Conservation (phyloP, 2,113 vertebrate genomes). For the Talpa occidentalis region DNA sequence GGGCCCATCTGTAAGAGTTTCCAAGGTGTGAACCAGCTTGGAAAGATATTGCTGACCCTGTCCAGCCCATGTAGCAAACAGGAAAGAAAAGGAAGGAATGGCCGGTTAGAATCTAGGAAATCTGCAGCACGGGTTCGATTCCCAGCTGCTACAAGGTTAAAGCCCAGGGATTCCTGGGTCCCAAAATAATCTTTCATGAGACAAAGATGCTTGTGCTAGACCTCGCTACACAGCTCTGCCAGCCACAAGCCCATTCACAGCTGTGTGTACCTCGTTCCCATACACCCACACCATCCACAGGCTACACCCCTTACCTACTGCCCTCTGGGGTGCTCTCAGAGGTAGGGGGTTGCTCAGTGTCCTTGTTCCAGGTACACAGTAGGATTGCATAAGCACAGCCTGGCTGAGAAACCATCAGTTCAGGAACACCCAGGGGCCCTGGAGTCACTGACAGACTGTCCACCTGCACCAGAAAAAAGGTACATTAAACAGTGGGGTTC, state of each 20-base stretch:
- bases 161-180: neutral
- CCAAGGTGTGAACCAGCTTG: neutral
- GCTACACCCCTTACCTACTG: conserved; percentile 81
- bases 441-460: conserved; percentile 96
- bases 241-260: neutral
- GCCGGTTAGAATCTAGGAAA: neutral
- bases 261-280: neutral
- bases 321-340: conserved; percentile 72
- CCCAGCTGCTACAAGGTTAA: neutral
- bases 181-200: neutral
- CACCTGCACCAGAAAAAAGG: conserved; percentile 86
- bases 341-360: conserved; percentile 70
- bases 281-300: conserved; percentile 53
- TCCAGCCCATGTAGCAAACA: neutral
- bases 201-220: no score
- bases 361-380: conserved; percentile 93
- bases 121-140: no score
- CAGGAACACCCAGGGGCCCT: conserved; percentile 91
- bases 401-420: conserved; percentile 98
- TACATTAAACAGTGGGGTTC: neutral
- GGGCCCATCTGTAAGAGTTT: neutral
- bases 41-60: neutral
- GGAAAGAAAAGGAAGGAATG: neutral
- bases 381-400: conserved; percentile 97
- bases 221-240: neutral